A percentile compares a stretch with the other conserved stretches of the same genome.
phyloP scores from a whole-genome alignment of 2,888 invertebrate species.

The Pammene aurita region DNA sequence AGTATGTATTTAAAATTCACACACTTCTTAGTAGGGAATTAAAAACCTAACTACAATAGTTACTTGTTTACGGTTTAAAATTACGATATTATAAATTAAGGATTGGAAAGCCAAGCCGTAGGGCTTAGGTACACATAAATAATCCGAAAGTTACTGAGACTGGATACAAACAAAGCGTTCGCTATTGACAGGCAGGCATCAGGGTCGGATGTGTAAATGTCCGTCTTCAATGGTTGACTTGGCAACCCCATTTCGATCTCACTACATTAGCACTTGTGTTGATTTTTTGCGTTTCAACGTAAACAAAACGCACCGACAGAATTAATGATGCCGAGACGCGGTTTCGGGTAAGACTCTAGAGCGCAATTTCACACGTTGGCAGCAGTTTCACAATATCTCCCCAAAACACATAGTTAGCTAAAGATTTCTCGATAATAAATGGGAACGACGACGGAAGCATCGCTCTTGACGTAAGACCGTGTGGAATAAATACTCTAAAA shows the following conservation, averaged over 20 bases:
- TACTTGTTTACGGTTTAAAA: too few relatives aligned
- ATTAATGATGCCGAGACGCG: slow-evolving; percentile 66
- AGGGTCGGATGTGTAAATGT: slow-evolving; percentile 37
- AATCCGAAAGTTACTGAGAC: not conserved
- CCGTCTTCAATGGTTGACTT: slow-evolving; percentile 41
- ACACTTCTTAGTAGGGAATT: too few relatives aligned
- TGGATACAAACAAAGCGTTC: slow-evolving; percentile 24
- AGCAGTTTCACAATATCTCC: slow-evolving; percentile 69
- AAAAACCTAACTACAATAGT: not conserved
- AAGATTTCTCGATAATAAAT: slow-evolving; percentile 75
- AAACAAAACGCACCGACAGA: slow-evolving; percentile 62
- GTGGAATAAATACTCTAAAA: slow-evolving; percentile 61
- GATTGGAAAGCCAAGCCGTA: not conserved
- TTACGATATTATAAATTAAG: too few relatives aligned
- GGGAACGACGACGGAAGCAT: slow-evolving; percentile 65
- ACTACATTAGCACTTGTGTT: slow-evolving; percentile 70
- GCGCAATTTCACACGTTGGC: slow-evolving; percentile 64
- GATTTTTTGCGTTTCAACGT: slow-evolving; percentile 59
- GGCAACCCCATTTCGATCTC: slow-evolving; percentile 58
- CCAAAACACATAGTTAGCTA: slow-evolving; percentile 59
- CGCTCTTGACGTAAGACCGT: slow-evolving; percentile 61
- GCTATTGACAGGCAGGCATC: slow-evolving; percentile 27
- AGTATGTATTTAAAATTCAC: too few relatives aligned
- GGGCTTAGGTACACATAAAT: not conserved
- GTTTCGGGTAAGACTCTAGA: slow-evolving; percentile 53